Percentiles rank a stretch among this genome's conserved stretches.
Conservation (phyloP, 2,888 invertebrate species). For the Pocota personata region DNA sequence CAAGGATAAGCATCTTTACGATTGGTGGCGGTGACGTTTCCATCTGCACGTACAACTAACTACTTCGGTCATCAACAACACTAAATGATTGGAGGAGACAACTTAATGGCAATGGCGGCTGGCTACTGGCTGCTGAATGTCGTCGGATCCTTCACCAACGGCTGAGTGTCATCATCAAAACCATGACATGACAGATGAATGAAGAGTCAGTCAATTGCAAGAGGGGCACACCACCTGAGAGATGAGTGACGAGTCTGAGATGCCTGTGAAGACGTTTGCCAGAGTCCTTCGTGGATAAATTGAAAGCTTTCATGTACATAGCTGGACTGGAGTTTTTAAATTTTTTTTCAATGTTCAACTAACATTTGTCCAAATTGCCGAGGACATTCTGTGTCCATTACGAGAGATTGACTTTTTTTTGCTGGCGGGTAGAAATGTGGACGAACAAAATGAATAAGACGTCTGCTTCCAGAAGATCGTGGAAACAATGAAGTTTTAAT, state of each 20-base stretch:
- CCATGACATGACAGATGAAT: slow-evolving; percentile 11
- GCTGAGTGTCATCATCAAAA: slow-evolving; percentile 23
- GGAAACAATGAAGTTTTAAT: slow-evolving; percentile 4
- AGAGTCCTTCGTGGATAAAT: neutral
- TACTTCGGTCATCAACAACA: slow-evolving; percentile 18
- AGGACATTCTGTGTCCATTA: neutral
- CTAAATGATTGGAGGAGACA: slow-evolving; percentile 32
- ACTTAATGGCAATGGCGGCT: slow-evolving; percentile 27
- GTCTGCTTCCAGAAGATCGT: neutral
- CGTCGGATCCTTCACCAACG: neutral
- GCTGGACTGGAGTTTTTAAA: neutral
- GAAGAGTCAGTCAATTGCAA: slow-evolving; percentile 24
- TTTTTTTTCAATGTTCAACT: neutral
- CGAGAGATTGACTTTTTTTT: neutral
- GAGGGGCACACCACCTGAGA: neutral
- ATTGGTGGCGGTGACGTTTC: neutral
- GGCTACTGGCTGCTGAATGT: no score
- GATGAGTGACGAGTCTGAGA: neutral
- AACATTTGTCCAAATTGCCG: neutral
- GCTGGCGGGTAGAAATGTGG: neutral
- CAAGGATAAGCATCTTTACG: slow-evolving; percentile 1
- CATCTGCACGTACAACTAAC: slow-evolving; percentile 9
- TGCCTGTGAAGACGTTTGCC: neutral
- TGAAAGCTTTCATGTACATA: neutral
- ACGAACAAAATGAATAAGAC: neutral